A percentile compares a stretch with the other conserved stretches of the same genome.
phyloP scores from a whole-genome alignment of 2,797 vertebrate species.

The Myripristis jacobus region DNA sequence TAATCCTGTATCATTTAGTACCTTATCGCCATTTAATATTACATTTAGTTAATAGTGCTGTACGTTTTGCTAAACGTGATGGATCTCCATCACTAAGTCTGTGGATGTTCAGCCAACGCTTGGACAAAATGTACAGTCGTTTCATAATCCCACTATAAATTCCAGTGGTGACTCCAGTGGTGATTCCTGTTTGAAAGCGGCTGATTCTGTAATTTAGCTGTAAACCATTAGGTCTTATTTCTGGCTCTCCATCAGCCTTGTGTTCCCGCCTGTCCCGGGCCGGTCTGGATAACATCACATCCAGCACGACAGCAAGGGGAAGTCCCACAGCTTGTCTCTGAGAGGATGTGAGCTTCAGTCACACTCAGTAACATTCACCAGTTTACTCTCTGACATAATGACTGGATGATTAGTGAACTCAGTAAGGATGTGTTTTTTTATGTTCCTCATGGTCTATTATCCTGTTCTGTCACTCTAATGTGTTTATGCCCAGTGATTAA shows the following conservation, averaged over 20 bases:
- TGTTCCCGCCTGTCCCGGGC: constrained; percentile 17
- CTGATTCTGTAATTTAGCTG: not conserved
- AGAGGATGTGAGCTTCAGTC: constrained; percentile 32
- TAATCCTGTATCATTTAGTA: no score
- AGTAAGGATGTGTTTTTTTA: no score
- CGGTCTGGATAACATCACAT: constrained; percentile 64
- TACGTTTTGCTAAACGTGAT: no score
- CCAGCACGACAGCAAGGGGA: constrained; percentile 57
- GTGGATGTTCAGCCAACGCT: no score
- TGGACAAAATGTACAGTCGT: no score
- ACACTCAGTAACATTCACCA: constrained; percentile 12
- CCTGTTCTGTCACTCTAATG: constrained; percentile 5
- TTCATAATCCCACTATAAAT: not conserved
- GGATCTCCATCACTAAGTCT: no score
- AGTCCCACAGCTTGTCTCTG: constrained; percentile 40
- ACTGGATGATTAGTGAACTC: constrained; percentile 19
- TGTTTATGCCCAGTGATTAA: not conserved
- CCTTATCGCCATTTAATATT: no score
- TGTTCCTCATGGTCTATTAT: constrained; percentile 25
- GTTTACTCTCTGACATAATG: constrained; percentile 19
- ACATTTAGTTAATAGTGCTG: no score
- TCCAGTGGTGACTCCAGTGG: not conserved
- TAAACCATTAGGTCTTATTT: not conserved
- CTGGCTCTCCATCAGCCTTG: not conserved
- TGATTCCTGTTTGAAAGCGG: not conserved